Evolutionary conservation across 30 jellyfish, hydroid and myxozoan genomes (phyloP), one percentile per base, ranked within the genome.

Genomic region (Clytia hemisphaerica): DNA sequence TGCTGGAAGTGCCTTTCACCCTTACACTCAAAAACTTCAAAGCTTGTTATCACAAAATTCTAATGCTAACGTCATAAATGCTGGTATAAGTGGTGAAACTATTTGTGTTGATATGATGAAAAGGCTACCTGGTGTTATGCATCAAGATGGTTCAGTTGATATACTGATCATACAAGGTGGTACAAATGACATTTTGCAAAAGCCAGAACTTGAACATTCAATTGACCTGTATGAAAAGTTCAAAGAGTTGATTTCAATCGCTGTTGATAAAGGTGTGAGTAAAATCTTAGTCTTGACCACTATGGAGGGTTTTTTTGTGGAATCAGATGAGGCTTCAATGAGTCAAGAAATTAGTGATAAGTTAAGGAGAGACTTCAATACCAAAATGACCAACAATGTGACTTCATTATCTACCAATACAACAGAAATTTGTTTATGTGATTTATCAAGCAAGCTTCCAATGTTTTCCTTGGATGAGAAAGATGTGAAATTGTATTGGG

Each of bases 151-250:
- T 46, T 78, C 73, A 38, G 46, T 82, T 37, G 83, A 80, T 58
- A 48, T 89, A 38, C 95, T 71, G 2, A 76, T 89, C 2, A 67
- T 89, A 37, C 78, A 82, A n/a, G 98, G 98, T 9, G 98, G 98
- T 0, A 89, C 98, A 35, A 89, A 89, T 65, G 98, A 89, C 32
- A 69, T 69, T 4, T 54, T 69, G 18, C 48, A 22, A 22, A 6
- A 44, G 21, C 25, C 46, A 45, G 1, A 45, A 15, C 7, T 29
- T 25, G 32, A 42, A 26, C 37, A 47, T 0, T 9, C 75, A 28
- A 4, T 9, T 21, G 35, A 69, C 4, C 28, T 69, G 3, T 50
- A 45, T 45, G 61, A 69, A 18, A 31, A 69, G 27, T 69, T 69
- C 27, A 33, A 69, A 46, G 49, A 69, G 35, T 38, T 69, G 3